Conservation (phyloP, 2,113 vertebrate species). For the Phalacrocorax carbo region DNA sequence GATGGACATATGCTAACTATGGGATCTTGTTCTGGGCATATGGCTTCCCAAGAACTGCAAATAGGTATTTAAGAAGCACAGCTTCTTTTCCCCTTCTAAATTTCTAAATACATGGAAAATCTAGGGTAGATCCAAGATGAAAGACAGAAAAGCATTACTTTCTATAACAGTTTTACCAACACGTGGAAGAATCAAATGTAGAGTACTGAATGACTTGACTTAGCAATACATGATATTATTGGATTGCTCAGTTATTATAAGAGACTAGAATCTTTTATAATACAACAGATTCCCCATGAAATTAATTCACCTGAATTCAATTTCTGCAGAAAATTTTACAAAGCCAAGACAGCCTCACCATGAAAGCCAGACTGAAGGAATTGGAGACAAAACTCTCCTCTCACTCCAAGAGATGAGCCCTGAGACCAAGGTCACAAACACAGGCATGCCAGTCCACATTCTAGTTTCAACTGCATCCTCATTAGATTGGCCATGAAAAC, state of each 20-base stretch:
- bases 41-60: not conserved
- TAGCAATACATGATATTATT: not conserved
- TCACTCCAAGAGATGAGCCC: not conserved
- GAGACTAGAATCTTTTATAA: not conserved
- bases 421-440: not conserved
- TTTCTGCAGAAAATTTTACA: not conserved
- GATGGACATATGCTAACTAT: not conserved
- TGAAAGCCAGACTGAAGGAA: not conserved
- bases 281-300: not conserved
- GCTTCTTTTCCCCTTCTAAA: not conserved
- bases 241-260: not conserved
- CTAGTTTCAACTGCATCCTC: not conserved
- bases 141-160: not conserved
- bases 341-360: not conserved
- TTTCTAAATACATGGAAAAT: not conserved
- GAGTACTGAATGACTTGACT: not conserved
- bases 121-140: not conserved
- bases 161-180: not conserved
- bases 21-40: not conserved
- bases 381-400: fast-evolving
- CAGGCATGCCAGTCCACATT: fast-evolving
- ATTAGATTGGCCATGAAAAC: not conserved
- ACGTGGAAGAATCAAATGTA: not conserved
- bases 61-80: not conserved
- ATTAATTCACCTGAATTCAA: not conserved